Conservation (phyloP, 2,797 vertebrate species). For the Gallirallus australis region DNA sequence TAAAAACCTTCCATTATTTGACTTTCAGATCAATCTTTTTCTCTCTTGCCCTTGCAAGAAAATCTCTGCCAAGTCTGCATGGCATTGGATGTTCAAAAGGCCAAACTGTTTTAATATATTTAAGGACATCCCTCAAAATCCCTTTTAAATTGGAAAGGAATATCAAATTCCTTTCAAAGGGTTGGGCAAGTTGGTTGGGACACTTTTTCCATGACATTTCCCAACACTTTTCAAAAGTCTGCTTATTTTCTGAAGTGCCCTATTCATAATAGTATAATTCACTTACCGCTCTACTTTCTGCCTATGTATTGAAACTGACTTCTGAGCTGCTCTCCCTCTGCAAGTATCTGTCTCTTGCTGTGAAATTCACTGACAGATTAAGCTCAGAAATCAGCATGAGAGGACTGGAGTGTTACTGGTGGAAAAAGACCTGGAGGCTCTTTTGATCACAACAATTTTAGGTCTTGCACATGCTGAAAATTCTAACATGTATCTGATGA, state of each 20-base stretch:
- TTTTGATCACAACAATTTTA: neutral
- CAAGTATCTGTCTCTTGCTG: neutral
- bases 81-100: neutral
- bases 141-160: neutral
- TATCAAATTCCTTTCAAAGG: neutral
- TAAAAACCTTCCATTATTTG: slow-evolving; percentile 6
- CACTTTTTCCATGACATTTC: neutral
- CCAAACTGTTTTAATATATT: neutral
- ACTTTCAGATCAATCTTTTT: slow-evolving; percentile 11
- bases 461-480: neutral
- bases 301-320: neutral
- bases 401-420: neutral
- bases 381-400: neutral
- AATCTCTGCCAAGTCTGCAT: neutral
- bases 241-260: neutral
- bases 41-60: slow-evolving; percentile 25
- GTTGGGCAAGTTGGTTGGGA: neutral
- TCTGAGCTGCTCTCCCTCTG: neutral
- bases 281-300: neutral
- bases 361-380: neutral
- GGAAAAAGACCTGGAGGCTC: neutral
- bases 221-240: neutral
- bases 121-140: neutral
- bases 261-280: neutral
- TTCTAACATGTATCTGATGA: neutral